phyloP scores from a whole-genome alignment of 2,888 invertebrate species.

The Apantesis nais region DNA sequence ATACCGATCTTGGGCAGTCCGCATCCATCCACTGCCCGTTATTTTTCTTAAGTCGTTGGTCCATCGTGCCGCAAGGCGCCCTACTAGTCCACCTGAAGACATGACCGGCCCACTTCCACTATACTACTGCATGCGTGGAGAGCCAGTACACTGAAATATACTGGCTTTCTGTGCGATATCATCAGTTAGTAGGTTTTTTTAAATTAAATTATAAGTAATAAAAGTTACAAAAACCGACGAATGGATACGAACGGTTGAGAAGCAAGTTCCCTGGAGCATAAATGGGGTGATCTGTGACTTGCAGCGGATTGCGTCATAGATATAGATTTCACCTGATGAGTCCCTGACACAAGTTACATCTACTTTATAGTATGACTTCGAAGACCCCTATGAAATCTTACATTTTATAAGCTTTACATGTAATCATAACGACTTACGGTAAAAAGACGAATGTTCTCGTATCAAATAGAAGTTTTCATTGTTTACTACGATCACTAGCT shows the following conservation, averaged over 20 bases:
- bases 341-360: neutral
- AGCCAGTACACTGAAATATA: too few relatives aligned
- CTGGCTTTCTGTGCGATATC: too few relatives aligned
- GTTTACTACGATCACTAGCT: constrained; percentile 20
- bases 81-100: too few relatives aligned
- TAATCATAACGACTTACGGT: neutral
- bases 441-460: neutral
- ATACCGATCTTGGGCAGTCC: too few relatives aligned
- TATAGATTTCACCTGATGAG: neutral
- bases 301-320: neutral
- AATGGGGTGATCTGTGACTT: neutral
- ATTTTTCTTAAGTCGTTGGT: too few relatives aligned
- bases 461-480: constrained; percentile 20
- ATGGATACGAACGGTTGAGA: neutral
- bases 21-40: too few relatives aligned
- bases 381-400: neutral
- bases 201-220: too few relatives aligned
- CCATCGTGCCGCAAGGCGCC: too few relatives aligned
- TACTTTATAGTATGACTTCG: neutral
- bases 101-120: too few relatives aligned
- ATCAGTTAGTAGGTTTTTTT: neutral
- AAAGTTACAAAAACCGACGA: too few relatives aligned
- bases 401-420: neutral
- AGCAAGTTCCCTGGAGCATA: neutral
- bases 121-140: too few relatives aligned